Evolutionary conservation across 2,888 invertebrate species (phyloP).

Genomic region (Mimachlamys varia): DNA sequence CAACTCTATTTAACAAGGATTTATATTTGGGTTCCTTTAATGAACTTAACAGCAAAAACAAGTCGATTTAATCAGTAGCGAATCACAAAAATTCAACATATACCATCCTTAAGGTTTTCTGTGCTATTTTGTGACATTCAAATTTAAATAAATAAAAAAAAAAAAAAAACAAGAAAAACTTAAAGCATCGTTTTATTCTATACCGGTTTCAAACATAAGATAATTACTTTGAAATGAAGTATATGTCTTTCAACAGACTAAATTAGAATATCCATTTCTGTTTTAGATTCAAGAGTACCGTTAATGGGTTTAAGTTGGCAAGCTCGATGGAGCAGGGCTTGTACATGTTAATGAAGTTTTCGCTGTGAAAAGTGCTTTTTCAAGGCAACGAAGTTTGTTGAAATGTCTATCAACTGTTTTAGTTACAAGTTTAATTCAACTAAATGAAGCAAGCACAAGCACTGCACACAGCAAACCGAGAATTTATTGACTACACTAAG

Average conservation of each 20-base stretch:
- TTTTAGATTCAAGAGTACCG: neutral
- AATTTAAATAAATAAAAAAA: no score
- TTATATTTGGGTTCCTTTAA: neutral
- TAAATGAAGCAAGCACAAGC: neutral
- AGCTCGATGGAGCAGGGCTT: neutral
- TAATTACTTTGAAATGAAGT: neutral
- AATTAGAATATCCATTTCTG: neutral
- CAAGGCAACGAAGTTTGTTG: neutral
- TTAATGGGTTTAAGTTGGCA: neutral
- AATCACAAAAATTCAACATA: neutral
- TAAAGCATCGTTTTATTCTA: neutral
- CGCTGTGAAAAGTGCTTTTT: neutral
- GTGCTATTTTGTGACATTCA: neutral
- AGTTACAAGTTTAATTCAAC: neutral
- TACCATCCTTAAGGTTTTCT: neutral
- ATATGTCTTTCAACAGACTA: neutral
- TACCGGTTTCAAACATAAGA: neutral
- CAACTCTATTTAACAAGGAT: neutral
- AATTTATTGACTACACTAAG: neutral
- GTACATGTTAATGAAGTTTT: neutral
- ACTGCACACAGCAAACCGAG: neutral
- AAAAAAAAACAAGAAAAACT: no score
- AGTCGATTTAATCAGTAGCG: neutral
- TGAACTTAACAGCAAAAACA: neutral
- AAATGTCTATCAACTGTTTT: neutral